These are phyloP conservation scores for Megaceryle maxima DNA, from an alignment of 2,113 vertebrate genomes.

Conservation along the genomic window DNA sequence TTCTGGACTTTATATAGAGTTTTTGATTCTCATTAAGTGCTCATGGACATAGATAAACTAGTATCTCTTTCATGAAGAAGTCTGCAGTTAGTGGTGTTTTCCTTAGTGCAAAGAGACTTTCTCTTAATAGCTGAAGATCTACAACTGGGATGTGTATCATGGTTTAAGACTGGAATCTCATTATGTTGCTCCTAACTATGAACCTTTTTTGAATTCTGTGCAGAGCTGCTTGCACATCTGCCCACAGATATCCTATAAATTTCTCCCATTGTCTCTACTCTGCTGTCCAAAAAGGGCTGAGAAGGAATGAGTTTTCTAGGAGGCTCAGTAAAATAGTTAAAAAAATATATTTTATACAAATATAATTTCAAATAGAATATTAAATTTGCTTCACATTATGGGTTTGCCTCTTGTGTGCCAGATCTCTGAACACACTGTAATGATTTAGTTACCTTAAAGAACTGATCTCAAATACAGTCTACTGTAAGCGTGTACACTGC, in stretches of 20 bases:
- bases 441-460: not conserved
- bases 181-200: not conserved
- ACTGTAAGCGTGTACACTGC: not conserved
- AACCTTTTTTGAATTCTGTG: not conserved
- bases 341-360: not conserved
- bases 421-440: not conserved
- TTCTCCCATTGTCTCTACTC: not conserved
- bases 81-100: not conserved
- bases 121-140: not conserved
- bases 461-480: not conserved
- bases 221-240: not conserved
- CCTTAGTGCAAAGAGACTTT: not conserved
- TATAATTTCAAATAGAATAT: not conserved
- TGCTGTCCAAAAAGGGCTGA: not conserved
- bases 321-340: not conserved
- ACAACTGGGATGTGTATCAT: not conserved
- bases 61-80: not conserved
- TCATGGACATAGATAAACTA: not conserved
- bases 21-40: not conserved
- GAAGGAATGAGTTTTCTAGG: not conserved
- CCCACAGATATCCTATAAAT: not conserved
- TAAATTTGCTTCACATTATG: not conserved
- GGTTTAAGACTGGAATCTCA: not conserved
- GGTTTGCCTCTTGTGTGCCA: not conserved
- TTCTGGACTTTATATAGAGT: not conserved